Evolutionary conservation across 2,888 invertebrate genomes (phyloP), one percentile per base, ranked within the genome.

Genomic region (Lithophane leautieri): DNA sequence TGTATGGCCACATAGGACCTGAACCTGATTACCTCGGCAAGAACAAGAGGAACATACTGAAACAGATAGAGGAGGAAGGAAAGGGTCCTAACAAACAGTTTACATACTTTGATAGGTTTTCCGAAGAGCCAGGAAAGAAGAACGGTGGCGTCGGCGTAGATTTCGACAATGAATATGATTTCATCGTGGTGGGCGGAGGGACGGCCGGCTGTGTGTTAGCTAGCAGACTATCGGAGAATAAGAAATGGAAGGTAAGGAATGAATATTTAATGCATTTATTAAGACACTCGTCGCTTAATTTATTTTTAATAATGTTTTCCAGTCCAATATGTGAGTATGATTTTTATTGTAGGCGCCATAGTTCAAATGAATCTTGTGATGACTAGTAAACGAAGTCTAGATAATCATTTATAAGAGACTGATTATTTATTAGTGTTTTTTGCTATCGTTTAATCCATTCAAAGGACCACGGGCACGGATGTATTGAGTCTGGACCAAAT

Each of bases 191-290:
- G 0, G 96, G 96, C 0, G 96, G 95, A 3, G 96, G 96, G 0
- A 96, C 96, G 0, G 96, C 96, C 0, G 96, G 96, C 9, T 95
- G 95, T 70, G 96, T 96, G 28, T 82, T 96, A 2, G 96, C 96
- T 2, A 96, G 96, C 84, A 90, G 96, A 42, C 85, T 96, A 14
- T 95, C 96, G 0, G 96, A 96, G 81, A 96, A 96, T 62, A 92
- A 90, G 42, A 94, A 94, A 84, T 96, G 96, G 96, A 96, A 91
- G 93, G 96, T 95, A 87, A 79, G n/a, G 44, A 14, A 67, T 52
- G 0, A 8, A 58, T 42, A 28, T 25, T 22, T 34, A 14, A 22
- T 54, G 22, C 8, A 22, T 62, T n/a, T 25, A 25, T 16, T n/a
- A 44, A 8, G 4, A 25, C 6, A 22, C 6, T 40, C 9, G 2